Percentiles rank a stretch among this genome's conserved stretches.
Conservation (phyloP, 2,888 invertebrate genomes). For the Sycophila texana region DNA sequence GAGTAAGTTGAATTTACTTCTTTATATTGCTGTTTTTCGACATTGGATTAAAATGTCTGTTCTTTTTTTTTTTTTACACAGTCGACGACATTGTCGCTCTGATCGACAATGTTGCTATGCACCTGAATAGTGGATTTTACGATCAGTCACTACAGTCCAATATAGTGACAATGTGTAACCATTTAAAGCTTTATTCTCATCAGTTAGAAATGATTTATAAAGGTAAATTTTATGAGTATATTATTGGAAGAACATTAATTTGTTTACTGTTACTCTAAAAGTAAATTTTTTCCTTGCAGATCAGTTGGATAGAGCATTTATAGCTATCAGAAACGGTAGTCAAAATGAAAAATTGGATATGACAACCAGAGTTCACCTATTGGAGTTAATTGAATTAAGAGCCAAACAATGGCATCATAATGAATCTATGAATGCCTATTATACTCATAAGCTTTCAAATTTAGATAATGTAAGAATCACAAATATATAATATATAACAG, state of each 20-base stretch:
- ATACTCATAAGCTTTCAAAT: constrained; percentile 77
- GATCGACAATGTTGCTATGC: constrained; percentile 88
- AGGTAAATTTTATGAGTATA: constrained; percentile 66
- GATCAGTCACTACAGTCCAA: constrained; percentile 84
- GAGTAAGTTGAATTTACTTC: constrained; percentile 61
- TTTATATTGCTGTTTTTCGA: background rate
- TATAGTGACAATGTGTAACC: constrained; percentile 87
- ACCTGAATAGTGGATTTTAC: constrained; percentile 85
- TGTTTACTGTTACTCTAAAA: background rate
- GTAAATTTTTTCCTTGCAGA: constrained; percentile 74
- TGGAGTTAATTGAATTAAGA: constrained; percentile 94
- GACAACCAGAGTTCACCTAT: constrained; percentile 89
- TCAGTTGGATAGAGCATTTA: constrained; percentile 88
- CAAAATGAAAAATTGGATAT: constrained; percentile 91
- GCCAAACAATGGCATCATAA: constrained; percentile 93
- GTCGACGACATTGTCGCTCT: constrained; percentile 87
- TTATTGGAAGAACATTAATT: too few relatives aligned
- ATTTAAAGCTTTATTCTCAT: constrained; percentile 85
- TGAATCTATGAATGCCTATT: constrained; percentile 90
- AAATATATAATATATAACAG: constrained; percentile 7
- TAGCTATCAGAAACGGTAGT: constrained; percentile 91
- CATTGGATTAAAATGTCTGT: background rate
- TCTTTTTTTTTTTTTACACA: constrained; percentile 49
- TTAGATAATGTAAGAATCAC: constrained; percentile 72
- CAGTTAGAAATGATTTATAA: constrained; percentile 89